phyloP scores from a whole-genome alignment of 2,888 invertebrate species.

The Chymomyza amoena region DNA sequence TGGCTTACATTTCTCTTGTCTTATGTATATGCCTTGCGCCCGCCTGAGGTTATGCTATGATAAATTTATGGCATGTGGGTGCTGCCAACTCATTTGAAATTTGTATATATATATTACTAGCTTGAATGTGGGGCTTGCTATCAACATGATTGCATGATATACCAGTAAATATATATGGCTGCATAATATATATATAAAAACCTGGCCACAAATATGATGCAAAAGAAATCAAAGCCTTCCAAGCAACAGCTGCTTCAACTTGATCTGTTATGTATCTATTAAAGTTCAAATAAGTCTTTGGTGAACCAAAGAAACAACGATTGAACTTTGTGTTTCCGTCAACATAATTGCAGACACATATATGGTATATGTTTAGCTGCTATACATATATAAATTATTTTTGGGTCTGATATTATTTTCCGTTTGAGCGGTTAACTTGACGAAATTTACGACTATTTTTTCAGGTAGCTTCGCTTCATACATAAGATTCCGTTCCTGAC shows the following conservation, averaged over 20 bases:
- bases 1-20: slow-evolving; percentile 26
- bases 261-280: not conserved
- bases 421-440: slow-evolving; percentile 58
- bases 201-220: not conserved
- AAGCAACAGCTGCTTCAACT: not conserved
- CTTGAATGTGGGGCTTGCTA: not conserved
- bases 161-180: not conserved
- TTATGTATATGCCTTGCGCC: slow-evolving; percentile 25
- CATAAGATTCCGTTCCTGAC: slow-evolving; percentile 29
- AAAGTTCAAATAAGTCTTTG: slow-evolving; percentile 7
- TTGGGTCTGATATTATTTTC: slow-evolving; percentile 53
- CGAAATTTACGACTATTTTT: slow-evolving; percentile 40
- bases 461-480: slow-evolving; percentile 29
- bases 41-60: slow-evolving; percentile 21
- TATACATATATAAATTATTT: not conserved
- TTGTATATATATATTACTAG: not conserved
- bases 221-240: slow-evolving; percentile 14
- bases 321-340: not conserved
- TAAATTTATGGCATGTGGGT: slow-evolving; percentile 38
- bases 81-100: slow-evolving; percentile 13
- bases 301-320: not conserved
- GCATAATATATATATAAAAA: not conserved
- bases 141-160: slow-evolving; percentile 14
- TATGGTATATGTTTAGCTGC: not conserved
- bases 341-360: not conserved